These are phyloP conservation scores for Phoenicopterus ruber DNA, from an alignment of 2,113 vertebrate species.

Conservation along the genomic window DNA sequence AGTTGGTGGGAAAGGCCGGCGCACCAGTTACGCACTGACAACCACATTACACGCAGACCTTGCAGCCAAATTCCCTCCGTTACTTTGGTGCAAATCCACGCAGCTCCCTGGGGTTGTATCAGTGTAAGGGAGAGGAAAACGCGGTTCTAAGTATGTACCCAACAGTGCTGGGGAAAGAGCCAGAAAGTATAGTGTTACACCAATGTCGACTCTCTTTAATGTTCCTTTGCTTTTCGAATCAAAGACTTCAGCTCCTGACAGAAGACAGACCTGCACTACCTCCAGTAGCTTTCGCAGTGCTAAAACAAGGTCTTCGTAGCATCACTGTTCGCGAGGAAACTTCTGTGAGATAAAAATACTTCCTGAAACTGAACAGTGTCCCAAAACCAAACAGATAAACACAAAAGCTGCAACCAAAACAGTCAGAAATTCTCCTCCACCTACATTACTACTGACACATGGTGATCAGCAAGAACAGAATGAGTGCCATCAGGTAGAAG, in stretches of 20 bases:
- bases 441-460: conserved; percentile 28
- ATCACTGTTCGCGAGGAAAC: neutral
- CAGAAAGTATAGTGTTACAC: conserved; percentile 5
- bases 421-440: conserved; percentile 29
- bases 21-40: neutral
- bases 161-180: neutral
- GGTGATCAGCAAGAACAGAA: conserved; percentile 42
- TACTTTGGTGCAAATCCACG: neutral
- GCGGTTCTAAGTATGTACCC: neutral
- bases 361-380: conserved; percentile 39
- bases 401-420: conserved; percentile 19
- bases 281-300: neutral
- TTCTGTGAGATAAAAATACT: conserved; percentile 28
- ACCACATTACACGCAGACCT: neutral
- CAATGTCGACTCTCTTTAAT: neutral
- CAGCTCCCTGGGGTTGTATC: neutral
- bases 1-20: neutral
- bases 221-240: neutral
- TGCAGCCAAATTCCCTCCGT: neutral
- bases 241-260: neutral
- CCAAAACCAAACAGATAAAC: conserved; percentile 31
- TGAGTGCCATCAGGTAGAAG: conserved; percentile 4
- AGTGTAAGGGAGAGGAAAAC: neutral
- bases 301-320: neutral
- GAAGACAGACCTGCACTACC: conserved; percentile 16